Conservation (phyloP, 2,888 invertebrate genomes). For the Tiliacea citrago region DNA sequence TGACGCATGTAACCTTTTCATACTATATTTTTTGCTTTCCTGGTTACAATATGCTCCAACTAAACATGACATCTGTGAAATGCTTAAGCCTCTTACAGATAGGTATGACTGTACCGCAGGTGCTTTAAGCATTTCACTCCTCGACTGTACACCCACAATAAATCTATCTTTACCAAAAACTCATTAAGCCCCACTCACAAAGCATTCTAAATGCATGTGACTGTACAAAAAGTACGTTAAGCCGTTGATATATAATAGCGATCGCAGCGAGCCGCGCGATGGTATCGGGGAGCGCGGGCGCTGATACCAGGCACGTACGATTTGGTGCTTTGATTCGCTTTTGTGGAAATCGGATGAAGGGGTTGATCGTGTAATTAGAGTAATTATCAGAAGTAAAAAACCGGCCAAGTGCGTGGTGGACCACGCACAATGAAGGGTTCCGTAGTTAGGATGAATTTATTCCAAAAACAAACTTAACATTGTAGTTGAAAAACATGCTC, state of each 20-base stretch:
- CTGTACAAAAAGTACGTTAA: conserved; percentile 45
- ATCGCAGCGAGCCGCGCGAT: conserved; percentile 39
- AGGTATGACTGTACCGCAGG: not conserved
- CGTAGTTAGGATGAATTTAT: too few relatives aligned
- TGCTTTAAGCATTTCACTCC: not conserved
- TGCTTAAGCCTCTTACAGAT: too few relatives aligned
- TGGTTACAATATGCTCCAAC: too few relatives aligned
- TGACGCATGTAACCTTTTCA: not conserved
- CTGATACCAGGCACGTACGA: conserved; percentile 38
- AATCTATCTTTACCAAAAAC: not conserved
- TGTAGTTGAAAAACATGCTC: too few relatives aligned
- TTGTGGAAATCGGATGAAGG: not conserved
- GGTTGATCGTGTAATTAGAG: not conserved
- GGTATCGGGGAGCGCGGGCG: conserved; percentile 32
- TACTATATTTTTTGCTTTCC: not conserved
- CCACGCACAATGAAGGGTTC: too few relatives aligned
- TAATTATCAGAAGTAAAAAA: not conserved
- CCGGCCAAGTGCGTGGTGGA: too few relatives aligned
- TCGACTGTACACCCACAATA: not conserved
- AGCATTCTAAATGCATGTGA: conserved; percentile 13
- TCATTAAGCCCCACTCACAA: not conserved
- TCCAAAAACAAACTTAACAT: too few relatives aligned
- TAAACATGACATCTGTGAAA: not conserved
- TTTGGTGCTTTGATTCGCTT: conserved; percentile 4
- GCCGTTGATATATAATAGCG: conserved; percentile 55